These are phyloP conservation scores for Cantharis lateralis DNA, from an alignment of 2,888 invertebrate species.

Conservation along the genomic window DNA sequence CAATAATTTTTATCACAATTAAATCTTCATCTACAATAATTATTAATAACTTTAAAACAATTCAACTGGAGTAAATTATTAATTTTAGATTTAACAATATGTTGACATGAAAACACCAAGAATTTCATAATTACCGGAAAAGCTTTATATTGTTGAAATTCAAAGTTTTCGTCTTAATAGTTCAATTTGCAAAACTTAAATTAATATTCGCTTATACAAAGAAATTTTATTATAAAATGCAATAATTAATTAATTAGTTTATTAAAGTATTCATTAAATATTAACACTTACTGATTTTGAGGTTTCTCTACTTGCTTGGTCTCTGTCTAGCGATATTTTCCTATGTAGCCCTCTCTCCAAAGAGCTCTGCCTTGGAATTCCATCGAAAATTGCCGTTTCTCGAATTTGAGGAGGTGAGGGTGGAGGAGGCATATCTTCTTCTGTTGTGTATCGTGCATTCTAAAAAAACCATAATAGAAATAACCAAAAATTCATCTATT, in stretches of 20 bases:
- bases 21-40: too few relatives aligned
- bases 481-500: conserved; percentile 22
- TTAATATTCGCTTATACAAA: not conserved
- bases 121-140: not conserved
- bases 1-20: too few relatives aligned
- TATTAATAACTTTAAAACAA: too few relatives aligned
- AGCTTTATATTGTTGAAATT: not conserved
- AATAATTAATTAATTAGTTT: not conserved
- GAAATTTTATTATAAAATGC: not conserved
- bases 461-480: conserved; percentile 46
- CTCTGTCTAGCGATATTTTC: conserved; percentile 45
- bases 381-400: conserved; percentile 39
- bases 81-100: not conserved
- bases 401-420: conserved; percentile 58
- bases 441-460: conserved; percentile 60
- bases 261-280: not conserved
- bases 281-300: conserved; percentile 11
- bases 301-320: conserved; percentile 35
- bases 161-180: not conserved
- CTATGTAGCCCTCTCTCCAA: conserved; percentile 52
- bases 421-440: conserved; percentile 60
- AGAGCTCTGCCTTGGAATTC: conserved; percentile 54
- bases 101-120: not conserved
- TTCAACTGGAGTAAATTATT: not conserved
- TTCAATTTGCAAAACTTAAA: not conserved